Conservation (phyloP, 1,140 invertebrate species). For the Parasteatoda tepidariorum region DNA sequence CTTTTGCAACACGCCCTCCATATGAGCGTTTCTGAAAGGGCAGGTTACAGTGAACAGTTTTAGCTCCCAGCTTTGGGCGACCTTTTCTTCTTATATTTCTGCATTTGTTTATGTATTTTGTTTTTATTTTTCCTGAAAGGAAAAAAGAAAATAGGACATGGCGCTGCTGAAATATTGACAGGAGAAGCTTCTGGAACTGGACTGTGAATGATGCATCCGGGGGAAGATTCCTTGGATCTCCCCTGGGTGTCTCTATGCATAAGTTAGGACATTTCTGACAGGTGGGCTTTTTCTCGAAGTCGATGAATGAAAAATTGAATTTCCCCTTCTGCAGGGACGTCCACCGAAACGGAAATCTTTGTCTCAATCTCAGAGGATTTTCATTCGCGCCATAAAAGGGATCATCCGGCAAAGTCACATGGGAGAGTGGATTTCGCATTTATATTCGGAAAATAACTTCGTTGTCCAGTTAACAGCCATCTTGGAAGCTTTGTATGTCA, state of each 20-base stretch:
- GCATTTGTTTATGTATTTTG: constrained; percentile 23
- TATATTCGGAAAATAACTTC: too few species aligned
- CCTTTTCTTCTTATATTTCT: background rate
- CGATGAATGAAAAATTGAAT: constrained; percentile 24
- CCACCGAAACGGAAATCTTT: too few species aligned
- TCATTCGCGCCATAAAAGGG: too few species aligned
- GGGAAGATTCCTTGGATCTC: background rate
- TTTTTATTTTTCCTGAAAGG: background rate
- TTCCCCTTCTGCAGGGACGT: background rate
- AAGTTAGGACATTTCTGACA: constrained; percentile 25
- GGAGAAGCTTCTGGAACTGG: background rate
- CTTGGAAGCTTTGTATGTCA: too few species aligned
- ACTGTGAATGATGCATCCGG: constrained; percentile 1
- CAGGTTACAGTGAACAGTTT: background rate
- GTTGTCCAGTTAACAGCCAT: too few species aligned
- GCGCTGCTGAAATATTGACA: background rate
- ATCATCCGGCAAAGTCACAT: too few species aligned
- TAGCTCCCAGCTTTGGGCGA: too few species aligned
- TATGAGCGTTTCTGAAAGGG: background rate
- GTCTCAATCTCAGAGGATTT: too few species aligned
- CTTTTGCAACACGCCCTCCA: background rate
- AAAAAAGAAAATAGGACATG: too few species aligned
- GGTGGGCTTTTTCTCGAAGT: background rate
- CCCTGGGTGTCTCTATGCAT: background rate
- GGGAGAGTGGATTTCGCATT: too few species aligned